Percentiles rank a stretch among this genome's conserved stretches.
Conservation (phyloP, 2,797 vertebrate genomes). For the Acanthornis magna region DNA sequence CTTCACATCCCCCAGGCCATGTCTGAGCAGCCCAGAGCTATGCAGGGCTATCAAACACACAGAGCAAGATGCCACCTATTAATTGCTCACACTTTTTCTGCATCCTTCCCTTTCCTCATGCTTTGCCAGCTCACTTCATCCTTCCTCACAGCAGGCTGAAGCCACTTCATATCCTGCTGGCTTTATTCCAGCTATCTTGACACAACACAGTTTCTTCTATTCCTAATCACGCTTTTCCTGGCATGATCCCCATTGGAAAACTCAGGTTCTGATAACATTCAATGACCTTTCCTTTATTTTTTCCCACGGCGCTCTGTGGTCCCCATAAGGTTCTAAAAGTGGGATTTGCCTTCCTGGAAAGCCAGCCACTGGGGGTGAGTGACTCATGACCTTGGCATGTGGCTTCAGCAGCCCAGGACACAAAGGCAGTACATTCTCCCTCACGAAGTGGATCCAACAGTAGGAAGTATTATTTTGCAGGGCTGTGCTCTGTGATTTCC, state of each 20-base stretch:
- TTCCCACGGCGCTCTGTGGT: not conserved
- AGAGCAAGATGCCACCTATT: not conserved
- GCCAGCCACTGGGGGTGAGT: slow-evolving; percentile 15
- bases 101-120: not conserved
- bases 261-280: slow-evolving; percentile 31
- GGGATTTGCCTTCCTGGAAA: slow-evolving; percentile 66
- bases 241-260: slow-evolving; percentile 1
- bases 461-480: slow-evolving; percentile 65
- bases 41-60: not conserved
- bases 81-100: not conserved
- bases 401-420: slow-evolving; percentile 17
- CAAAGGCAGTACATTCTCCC: slow-evolving; percentile 25
- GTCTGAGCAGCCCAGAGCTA: not conserved
- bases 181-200: slow-evolving; percentile 15
- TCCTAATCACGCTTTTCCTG: slow-evolving; percentile 25
- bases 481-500: slow-evolving; percentile 57
- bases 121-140: not conserved
- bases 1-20: fast-evolving
- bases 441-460: not conserved
- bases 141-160: not conserved
- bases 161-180: not conserved
- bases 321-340: slow-evolving; percentile 39
- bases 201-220: slow-evolving; percentile 1
- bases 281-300: slow-evolving; percentile 53
- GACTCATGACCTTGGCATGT: slow-evolving; percentile 50